Evolutionary conservation across 1,140 invertebrate genomes (phyloP).

Genomic region (Drosophila bocki): DNA sequence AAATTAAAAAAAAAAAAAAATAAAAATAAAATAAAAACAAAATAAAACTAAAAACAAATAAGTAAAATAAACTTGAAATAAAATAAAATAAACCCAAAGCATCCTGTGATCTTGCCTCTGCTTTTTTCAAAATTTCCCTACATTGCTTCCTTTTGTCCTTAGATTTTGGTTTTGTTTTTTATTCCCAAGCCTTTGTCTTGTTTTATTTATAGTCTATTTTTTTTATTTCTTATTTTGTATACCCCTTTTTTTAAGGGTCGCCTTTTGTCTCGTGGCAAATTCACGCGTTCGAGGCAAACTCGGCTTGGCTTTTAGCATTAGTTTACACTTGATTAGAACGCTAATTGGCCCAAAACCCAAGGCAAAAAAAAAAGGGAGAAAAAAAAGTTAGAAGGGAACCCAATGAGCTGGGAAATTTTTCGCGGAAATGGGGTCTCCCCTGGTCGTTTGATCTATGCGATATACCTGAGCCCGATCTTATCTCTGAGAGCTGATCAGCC

Average conservation of each 20-base stretch:
- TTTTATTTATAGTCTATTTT: slow-evolving; percentile 1
- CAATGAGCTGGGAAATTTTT: slow-evolving; percentile 68
- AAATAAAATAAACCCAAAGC: slow-evolving; percentile 27
- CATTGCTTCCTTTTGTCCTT: background rate
- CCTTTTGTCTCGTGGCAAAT: slow-evolving; percentile 77
- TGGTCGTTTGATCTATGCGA: slow-evolving; percentile 46
- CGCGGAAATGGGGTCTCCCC: slow-evolving; percentile 59
- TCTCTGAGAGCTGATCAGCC: slow-evolving; percentile 12
- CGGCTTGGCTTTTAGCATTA: slow-evolving; percentile 81
- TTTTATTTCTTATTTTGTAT: slow-evolving; percentile 1
- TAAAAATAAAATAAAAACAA: background rate
- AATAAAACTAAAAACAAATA: background rate
- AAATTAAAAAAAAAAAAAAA: slow-evolving; percentile 1
- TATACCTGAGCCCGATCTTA: slow-evolving; percentile 35
- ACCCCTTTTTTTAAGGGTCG: slow-evolving; percentile 9
- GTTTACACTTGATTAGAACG: slow-evolving; percentile 83
- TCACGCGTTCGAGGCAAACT: slow-evolving; percentile 78
- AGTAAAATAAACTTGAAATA: background rate
- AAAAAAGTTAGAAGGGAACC: background rate
- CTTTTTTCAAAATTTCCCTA: background rate
- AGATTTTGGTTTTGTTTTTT: background rate
- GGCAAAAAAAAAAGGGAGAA: background rate
- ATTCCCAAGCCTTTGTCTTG: slow-evolving; percentile 4
- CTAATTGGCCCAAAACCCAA: slow-evolving; percentile 62
- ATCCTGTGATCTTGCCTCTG: slow-evolving; percentile 21